Evolutionary conservation across 2,113 vertebrate species (phyloP), one percentile per base, ranked within the genome.

Genomic region (Mastomys natalensis): DNA sequence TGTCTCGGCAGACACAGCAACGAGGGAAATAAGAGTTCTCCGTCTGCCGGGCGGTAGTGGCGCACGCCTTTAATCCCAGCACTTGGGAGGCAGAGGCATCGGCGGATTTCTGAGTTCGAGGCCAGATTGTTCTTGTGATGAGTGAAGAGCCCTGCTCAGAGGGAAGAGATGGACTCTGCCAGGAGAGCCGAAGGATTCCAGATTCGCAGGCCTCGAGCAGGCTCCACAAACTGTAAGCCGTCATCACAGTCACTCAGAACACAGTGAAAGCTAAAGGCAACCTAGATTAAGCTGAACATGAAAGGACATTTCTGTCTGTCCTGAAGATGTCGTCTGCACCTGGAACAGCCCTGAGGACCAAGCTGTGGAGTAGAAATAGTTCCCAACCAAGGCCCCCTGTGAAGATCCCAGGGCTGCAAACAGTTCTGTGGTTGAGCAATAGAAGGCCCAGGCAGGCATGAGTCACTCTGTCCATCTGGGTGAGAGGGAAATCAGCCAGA

Each of bases 1-100:
- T 82, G 91, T 90, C 97, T 93, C 51, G 21, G 51, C 76, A 92
- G 91, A 40, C 77, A 72, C 95, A 11, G 21, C 72, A 72, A 95
- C 15, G 17, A 92, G 31, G 51, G 82, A 90, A 90, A 72, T 13
- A 17, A 72, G 86, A 10, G 10, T 64, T 15, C 24, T 12, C 22
- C 82, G 37, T 76, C 53, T n/a, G n/a, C n/a, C n/a, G n/a, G n/a
- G n/a, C n/a, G n/a, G n/a, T n/a, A n/a, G n/a, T n/a, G n/a, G n/a
- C n/a, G n/a, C n/a, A n/a, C n/a, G n/a, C n/a, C n/a, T n/a, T n/a
- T n/a, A n/a, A n/a, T n/a, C n/a, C n/a, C n/a, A n/a, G n/a, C n/a
- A n/a, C n/a, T n/a, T n/a, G n/a, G n/a, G n/a, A n/a, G n/a, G n/a
- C n/a, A n/a, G n/a, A n/a, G n/a, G n/a, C n/a, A n/a, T n/a, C n/a